Evolutionary conservation across 1,140 invertebrate species (phyloP).

Genomic region (Palaemon carinicauda): DNA sequence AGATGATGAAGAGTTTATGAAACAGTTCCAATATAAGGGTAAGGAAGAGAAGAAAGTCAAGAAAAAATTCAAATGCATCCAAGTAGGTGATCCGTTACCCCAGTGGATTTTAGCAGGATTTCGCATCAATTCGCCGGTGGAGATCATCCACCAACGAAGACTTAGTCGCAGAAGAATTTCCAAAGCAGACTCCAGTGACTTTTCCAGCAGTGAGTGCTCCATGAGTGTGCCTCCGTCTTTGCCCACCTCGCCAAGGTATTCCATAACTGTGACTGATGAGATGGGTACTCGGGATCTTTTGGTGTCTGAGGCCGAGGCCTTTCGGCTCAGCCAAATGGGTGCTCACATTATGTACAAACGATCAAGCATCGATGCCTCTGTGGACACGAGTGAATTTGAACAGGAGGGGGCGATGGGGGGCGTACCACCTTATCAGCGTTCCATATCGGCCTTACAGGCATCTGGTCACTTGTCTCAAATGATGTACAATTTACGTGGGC

Average conservation of each 20-base stretch:
- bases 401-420: background rate
- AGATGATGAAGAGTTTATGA: slow-evolving; percentile 33
- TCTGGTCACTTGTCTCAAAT: slow-evolving; percentile 49
- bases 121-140: slow-evolving; percentile 55
- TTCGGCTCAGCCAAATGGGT: slow-evolving; percentile 47
- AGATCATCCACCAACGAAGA: slow-evolving; percentile 51
- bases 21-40: background rate
- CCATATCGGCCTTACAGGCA: slow-evolving; percentile 55
- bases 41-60: slow-evolving; percentile 47
- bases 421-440: slow-evolving; percentile 32
- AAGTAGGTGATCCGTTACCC: slow-evolving; percentile 60
- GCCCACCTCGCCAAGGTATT: slow-evolving; percentile 58
- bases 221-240: slow-evolving; percentile 47
- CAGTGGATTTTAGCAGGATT: slow-evolving; percentile 59
- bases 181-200: slow-evolving; percentile 57
- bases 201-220: slow-evolving; percentile 58
- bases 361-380: slow-evolving; percentile 40
- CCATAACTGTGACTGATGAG: slow-evolving; percentile 58
- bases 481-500: slow-evolving; percentile 28
- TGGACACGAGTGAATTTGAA: slow-evolving; percentile 50
- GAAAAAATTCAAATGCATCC: slow-evolving; percentile 57
- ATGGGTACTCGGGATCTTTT: slow-evolving; percentile 52
- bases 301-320: slow-evolving; percentile 53
- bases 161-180: slow-evolving; percentile 35
- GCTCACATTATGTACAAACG: slow-evolving; percentile 38